Conservation (phyloP, 1,140 invertebrate genomes). For the Drosophila nebulosa region DNA sequence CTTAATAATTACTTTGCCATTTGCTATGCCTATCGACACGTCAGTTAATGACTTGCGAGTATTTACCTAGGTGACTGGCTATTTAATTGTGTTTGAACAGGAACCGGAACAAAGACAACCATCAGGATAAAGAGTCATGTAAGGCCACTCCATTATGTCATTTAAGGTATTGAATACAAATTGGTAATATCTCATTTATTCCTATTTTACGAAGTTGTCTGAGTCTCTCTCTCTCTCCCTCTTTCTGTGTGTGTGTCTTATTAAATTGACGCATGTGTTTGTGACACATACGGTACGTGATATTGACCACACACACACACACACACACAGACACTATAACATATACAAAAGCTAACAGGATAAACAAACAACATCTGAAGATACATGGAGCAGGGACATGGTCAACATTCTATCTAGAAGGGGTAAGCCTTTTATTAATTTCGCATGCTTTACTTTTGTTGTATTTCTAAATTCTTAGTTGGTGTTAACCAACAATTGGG, state of each 20-base stretch:
- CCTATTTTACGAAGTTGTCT: conserved; percentile 39
- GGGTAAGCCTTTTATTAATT: background rate
- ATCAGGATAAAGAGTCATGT: conserved; percentile 12
- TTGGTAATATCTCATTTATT: conserved; percentile 79
- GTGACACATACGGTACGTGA: conserved; percentile 44
- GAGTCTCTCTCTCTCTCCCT: conserved; percentile 8
- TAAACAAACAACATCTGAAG: background rate
- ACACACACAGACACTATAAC: conserved; percentile 17
- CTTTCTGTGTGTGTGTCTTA: conserved; percentile 35
- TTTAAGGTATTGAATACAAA: conserved; percentile 72
- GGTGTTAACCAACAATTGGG: background rate
- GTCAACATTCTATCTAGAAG: background rate
- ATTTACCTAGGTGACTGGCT: conserved; percentile 51
- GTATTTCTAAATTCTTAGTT: background rate
- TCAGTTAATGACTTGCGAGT: conserved; percentile 63
- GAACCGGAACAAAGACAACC: background rate
- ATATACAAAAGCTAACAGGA: conserved; percentile 10
- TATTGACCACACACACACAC: conserved; percentile 48
- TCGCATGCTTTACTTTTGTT: background rate
- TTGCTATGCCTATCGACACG: conserved; percentile 60
- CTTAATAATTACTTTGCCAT: conserved; percentile 60
- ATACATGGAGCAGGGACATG: background rate
- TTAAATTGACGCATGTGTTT: conserved; percentile 57
- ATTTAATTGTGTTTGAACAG: conserved; percentile 57
- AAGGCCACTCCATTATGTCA: conserved; percentile 65